phyloP scores from a whole-genome alignment of 2,888 invertebrate genomes.

The Actias luna region DNA sequence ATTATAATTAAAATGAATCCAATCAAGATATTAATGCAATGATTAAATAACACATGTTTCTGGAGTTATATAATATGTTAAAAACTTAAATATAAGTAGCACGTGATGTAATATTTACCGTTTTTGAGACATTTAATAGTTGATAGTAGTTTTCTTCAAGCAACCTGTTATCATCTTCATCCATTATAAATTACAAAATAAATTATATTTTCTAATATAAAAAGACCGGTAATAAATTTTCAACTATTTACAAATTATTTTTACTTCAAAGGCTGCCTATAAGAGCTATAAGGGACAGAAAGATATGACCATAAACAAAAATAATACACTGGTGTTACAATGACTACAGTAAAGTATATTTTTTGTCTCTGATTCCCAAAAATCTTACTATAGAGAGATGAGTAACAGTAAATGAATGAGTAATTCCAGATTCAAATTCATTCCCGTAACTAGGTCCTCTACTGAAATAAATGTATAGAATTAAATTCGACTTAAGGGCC shows the following conservation, averaged over 20 bases:
- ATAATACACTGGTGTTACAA: too few species aligned
- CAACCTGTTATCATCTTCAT: constrained; percentile 85
- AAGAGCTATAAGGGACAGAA: too few species aligned
- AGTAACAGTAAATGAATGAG: too few species aligned
- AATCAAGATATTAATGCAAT: not conserved
- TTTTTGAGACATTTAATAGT: constrained; percentile 91
- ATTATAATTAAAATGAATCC: not conserved
- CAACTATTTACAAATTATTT: constrained; percentile 36
- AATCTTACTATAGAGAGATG: too few species aligned
- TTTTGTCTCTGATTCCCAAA: too few species aligned
- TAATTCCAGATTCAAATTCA: too few species aligned
- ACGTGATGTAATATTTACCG: constrained; percentile 83
- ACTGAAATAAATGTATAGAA: too few species aligned
- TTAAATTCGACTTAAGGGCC: too few species aligned
- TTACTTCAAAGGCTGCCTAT: constrained; percentile 27
- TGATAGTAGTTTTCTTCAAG: constrained; percentile 94
- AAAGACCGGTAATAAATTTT: constrained; percentile 29
- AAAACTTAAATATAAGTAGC: constrained; percentile 21
- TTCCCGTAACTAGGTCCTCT: too few species aligned
- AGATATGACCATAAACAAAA: not conserved
- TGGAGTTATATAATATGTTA: constrained; percentile 41
- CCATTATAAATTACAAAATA: constrained; percentile 70
- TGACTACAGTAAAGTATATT: too few species aligned
- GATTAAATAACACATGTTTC: constrained; percentile 13
- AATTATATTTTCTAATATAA: constrained; percentile 29